Conservation (phyloP, 2,113 vertebrate genomes). For the Malurus cyaneus region DNA sequence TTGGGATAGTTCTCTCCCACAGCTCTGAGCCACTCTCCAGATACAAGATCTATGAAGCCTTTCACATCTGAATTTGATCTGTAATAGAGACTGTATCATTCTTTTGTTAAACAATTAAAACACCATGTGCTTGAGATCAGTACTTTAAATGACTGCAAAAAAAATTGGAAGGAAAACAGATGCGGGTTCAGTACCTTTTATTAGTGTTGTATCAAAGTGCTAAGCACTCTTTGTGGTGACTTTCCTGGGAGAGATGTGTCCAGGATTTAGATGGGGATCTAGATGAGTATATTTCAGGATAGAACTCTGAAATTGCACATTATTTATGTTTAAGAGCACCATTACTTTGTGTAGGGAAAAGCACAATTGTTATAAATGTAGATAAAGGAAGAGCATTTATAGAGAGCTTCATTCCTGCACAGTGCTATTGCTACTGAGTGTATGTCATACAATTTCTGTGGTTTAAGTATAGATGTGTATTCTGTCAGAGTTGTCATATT, state of each 20-base stretch:
- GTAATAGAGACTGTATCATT: conserved; percentile 27
- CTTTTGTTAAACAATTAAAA: conserved; percentile 38
- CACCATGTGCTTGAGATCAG: not conserved
- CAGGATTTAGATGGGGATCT: conserved; percentile 41
- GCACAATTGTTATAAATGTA: conserved; percentile 76
- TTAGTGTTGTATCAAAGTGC: not conserved
- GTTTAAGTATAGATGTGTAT: conserved; percentile 40
- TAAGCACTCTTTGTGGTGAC: not conserved
- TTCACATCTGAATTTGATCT: not conserved
- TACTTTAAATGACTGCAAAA: not conserved
- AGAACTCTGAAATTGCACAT: conserved; percentile 49
- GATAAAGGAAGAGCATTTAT: conserved; percentile 60
- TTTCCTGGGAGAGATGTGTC: not conserved
- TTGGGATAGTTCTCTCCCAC: conserved; percentile 12
- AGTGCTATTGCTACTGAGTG: conserved; percentile 66
- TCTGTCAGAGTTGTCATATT: conserved; percentile 61
- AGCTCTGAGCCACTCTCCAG: conserved; percentile 14
- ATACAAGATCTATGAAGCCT: not conserved
- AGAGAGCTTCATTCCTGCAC: conserved; percentile 55
- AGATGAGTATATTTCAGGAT: conserved; percentile 28
- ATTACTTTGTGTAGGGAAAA: conserved; percentile 70
- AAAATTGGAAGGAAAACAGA: conserved; percentile 28
- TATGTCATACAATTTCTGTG: conserved; percentile 60
- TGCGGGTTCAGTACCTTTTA: not conserved
- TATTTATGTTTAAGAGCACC: conserved; percentile 65